Evolutionary conservation across 2,888 invertebrate species (phyloP), one percentile per base, ranked within the genome.

Genomic region (Leptogaster cylindrica): DNA sequence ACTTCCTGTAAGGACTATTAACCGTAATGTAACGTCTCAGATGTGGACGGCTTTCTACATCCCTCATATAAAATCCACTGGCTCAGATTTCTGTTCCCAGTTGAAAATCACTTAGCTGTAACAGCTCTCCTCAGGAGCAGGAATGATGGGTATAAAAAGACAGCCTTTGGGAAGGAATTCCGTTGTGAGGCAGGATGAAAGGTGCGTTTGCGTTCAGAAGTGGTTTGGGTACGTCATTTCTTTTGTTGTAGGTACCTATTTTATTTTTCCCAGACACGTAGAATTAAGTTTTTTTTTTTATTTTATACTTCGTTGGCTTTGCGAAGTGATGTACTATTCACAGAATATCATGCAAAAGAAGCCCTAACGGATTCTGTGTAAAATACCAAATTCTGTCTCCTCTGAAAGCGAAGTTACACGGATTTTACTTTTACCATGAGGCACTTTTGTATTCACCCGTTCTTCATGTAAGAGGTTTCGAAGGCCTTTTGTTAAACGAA

Each of bases 31-130:
- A 28, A 51, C 28, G 28, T 51, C 51, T 51, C 18, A 51, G 51
- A 51, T 28, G 51, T 51, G 28, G 12, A 51, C 25, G 51, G 51
- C 25, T 51, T 51, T 51, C 16, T 28, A 51, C 28, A 51, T 51
- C 51, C 51, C 51, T 51, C 28, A 18, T 25, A 51, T 25, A n/a
- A n/a, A n/a, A n/a, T n/a, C n/a, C n/a, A 27, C 28, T 51, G 51
- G 25, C 27, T 51, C 51, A 51, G 27, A 28, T 51, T 51, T 51
- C 51, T 28, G 46, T 46, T 46, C 46, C 20, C 46, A 46, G 46
- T 46, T 46, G 46, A 46, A 46, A 46, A 46, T 46, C 46, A 46
- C 46, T 51, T 51, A 51, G 51, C 51, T 28, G 28, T 51, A 51
- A 51, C 51, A 51, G 28, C 51, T 28, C 51, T 51, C 28, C 27